Base-by-base conservation (phyloP, 2,113 vertebrate genomes). In the Oncorhynchus gorbuscha region DNA sequence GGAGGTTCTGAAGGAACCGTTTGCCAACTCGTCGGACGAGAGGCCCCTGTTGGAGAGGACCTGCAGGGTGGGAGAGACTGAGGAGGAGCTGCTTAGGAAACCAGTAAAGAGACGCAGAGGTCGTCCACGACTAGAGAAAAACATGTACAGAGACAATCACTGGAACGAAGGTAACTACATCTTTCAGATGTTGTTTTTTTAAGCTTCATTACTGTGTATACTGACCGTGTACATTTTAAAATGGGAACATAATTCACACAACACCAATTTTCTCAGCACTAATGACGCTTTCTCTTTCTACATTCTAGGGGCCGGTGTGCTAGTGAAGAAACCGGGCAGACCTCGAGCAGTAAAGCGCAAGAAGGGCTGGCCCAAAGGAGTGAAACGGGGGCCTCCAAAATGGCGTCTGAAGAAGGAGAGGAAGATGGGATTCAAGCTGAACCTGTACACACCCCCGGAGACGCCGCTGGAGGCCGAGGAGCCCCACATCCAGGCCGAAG, bases 381-480 rank as follows among this genome's bases (percentile, higher is more conserved):
- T 95, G 72, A 99, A 99, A 84, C 95, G 95, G 0, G 94, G 95
- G 35, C 94, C 95, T 0, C 96, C 96, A 45, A 99, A 97, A 85
- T 97, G 97, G 97, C 95, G 95, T 70, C 92, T 95, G 72, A 97
- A 93, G 92, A 96, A 95, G 70, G 97, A 98, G 76, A 93, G 96
- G 71, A 99, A 98, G 89, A 93, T 95, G 78, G 97, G 97, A 81
- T 99, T 99, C 90, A 99, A 99, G 81, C 95, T 99, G 76, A 99
- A 99, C 84, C 92, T 99, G 20, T 99, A 99, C 88, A 99, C 97
- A 0, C 98, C 98, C 0, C 98, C 98, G 0, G 98, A 99, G 79
- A 99, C 98, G 4, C 97, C 97, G 1, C 93, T 97, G 94, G 96
- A 97, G 82, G 93, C 95, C 0, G 96, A 98, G 71, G 93, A 97